Evolutionary conservation across 2,113 vertebrate genomes (phyloP).

Genomic region (Platichthys stellatus): DNA sequence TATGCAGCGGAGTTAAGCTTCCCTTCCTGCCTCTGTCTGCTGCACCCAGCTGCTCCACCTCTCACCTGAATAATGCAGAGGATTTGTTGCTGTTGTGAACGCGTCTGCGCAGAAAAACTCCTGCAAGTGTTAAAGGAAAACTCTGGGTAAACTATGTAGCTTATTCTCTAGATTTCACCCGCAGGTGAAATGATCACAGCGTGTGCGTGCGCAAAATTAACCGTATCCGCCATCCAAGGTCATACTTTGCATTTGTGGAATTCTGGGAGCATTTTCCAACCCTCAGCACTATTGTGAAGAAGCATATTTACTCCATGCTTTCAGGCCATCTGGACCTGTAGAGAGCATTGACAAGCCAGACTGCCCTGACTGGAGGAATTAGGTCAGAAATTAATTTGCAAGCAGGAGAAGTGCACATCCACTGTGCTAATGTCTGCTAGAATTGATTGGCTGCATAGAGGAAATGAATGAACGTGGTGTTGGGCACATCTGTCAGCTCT

Average conservation of each 20-base stretch:
- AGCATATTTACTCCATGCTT: slow-evolving; percentile 51
- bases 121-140: too few relatives aligned
- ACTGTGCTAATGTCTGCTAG: slow-evolving; percentile 38
- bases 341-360: slow-evolving; percentile 57
- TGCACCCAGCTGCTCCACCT: too few relatives aligned
- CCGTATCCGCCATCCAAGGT: slow-evolving; percentile 20
- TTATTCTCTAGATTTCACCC: too few relatives aligned
- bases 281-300: slow-evolving; percentile 33
- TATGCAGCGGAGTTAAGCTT: too few relatives aligned
- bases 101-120: not conserved
- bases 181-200: slow-evolving; percentile 16
- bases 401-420: slow-evolving; percentile 45
- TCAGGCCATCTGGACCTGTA: slow-evolving; percentile 68
- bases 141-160: too few relatives aligned
- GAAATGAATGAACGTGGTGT: slow-evolving; percentile 33
- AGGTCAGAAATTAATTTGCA: slow-evolving; percentile 73
- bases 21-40: too few relatives aligned
- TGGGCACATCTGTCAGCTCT: slow-evolving; percentile 25
- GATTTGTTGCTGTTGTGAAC: not conserved
- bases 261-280: slow-evolving; percentile 3
- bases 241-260: slow-evolving; percentile 18
- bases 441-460: slow-evolving; percentile 37
- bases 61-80: too few relatives aligned
- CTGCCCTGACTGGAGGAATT: slow-evolving; percentile 65
- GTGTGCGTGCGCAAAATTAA: not conserved